phyloP scores from a whole-genome alignment of 1,140 invertebrate genomes.

The Zaprionus capensis region DNA sequence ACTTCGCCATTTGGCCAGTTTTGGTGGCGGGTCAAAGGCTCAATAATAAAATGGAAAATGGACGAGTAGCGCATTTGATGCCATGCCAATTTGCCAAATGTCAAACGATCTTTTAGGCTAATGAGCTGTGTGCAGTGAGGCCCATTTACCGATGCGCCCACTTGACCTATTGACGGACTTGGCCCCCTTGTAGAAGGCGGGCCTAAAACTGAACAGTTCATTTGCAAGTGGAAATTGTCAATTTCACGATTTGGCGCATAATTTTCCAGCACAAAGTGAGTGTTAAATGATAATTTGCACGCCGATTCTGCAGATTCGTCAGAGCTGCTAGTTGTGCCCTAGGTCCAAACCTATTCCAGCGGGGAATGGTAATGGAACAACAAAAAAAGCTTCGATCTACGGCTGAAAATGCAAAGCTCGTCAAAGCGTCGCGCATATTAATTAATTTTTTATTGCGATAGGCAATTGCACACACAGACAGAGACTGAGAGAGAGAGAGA shows the following conservation, averaged over 20 bases:
- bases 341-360: slow-evolving; percentile 45
- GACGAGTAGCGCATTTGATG: slow-evolving; percentile 19
- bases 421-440: slow-evolving; percentile 33
- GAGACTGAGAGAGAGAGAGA: slow-evolving; percentile 10
- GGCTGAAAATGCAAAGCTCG: slow-evolving; percentile 32
- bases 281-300: slow-evolving; percentile 27
- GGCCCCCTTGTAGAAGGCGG: neutral
- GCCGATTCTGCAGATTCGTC: slow-evolving; percentile 1
- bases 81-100: slow-evolving; percentile 53
- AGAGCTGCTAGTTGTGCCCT: slow-evolving; percentile 30
- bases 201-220: neutral
- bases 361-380: neutral
- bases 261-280: slow-evolving; percentile 55
- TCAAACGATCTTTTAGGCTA: slow-evolving; percentile 42
- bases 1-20: slow-evolving; percentile 38
- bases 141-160: neutral
- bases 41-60: slow-evolving; percentile 13
- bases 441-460: slow-evolving; percentile 63
- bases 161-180: slow-evolving; percentile 36
- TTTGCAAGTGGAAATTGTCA: slow-evolving; percentile 43
- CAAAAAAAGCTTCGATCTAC: neutral
- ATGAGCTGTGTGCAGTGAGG: slow-evolving; percentile 23
- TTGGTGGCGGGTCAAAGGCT: slow-evolving; percentile 43
- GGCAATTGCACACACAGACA: slow-evolving; percentile 41
- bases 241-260: slow-evolving; percentile 54